Conservation (phyloP, 2,888 invertebrate species). For the Trilocha varians region DNA sequence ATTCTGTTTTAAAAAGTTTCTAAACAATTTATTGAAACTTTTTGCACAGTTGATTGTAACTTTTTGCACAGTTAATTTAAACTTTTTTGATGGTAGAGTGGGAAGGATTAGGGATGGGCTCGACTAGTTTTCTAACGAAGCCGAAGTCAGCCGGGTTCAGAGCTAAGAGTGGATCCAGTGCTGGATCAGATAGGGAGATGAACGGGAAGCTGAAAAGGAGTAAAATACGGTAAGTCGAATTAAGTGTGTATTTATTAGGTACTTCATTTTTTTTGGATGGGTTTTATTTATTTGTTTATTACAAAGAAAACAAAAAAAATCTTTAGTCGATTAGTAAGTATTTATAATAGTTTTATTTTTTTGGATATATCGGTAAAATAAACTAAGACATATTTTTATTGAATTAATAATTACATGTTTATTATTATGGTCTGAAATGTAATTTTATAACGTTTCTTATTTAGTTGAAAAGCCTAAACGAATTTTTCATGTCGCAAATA, state of each 20-base stretch:
- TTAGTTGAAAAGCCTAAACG: too few species aligned
- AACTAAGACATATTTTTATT: too few species aligned
- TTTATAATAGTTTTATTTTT: too few species aligned
- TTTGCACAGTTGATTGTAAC: conserved; percentile 11
- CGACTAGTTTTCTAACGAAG: conserved; percentile 60
- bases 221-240: conserved; percentile 47
- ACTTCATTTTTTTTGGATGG: too few species aligned
- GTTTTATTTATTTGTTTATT: too few species aligned
- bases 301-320: too few species aligned
- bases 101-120: conserved; percentile 45
- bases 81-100: conserved; percentile 18
- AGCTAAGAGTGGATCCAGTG: conserved; percentile 59
- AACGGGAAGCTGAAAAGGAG: conserved; percentile 54
- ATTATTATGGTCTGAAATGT: too few species aligned
- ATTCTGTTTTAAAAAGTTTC: neutral
- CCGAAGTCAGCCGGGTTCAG: conserved; percentile 48
- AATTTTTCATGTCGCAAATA: too few species aligned
- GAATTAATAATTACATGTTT: too few species aligned
- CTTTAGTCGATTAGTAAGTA: too few species aligned
- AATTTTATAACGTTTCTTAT: too few species aligned
- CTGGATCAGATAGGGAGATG: conserved; percentile 62
- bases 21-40: neutral
- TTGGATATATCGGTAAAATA: too few species aligned
- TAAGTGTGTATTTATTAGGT: neutral
- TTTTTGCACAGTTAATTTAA: conserved; percentile 19